These are phyloP conservation scores for Crossaster papposus DNA, from an alignment of 53 echinoderm and acorn worm genomes.

Conservation along the genomic window DNA sequence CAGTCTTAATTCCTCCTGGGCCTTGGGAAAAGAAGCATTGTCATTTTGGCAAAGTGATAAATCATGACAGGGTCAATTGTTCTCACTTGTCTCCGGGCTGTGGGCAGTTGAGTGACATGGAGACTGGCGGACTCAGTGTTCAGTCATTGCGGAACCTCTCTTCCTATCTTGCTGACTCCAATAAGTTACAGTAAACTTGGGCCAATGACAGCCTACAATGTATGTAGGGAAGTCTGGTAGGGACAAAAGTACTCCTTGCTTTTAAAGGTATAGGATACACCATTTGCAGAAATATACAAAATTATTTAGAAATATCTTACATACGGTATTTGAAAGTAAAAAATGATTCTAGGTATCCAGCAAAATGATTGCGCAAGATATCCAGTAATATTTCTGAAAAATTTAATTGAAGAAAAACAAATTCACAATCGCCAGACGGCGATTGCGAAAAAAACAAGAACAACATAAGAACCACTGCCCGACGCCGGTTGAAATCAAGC, in stretches of 20 bases:
- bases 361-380: too few species aligned
- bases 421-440: too few species aligned
- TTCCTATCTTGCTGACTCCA: background rate
- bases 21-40: constrained; percentile 57
- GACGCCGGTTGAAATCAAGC: too few species aligned
- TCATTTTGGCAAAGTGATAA: constrained; percentile 65
- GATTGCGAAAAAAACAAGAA: too few species aligned
- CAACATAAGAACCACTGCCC: too few species aligned
- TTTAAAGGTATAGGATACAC: too few species aligned
- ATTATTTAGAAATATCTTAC: too few species aligned
- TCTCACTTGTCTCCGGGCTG: constrained; percentile 60
- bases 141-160: background rate
- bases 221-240: background rate
- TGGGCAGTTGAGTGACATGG: constrained; percentile 49
- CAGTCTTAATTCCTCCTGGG: constrained; percentile 46
- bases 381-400: too few species aligned
- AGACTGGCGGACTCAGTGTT: constrained; percentile 26
- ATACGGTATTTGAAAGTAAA: too few species aligned
- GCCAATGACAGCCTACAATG: background rate
- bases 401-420: too few species aligned
- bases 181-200: background rate
- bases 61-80: constrained; percentile 58
- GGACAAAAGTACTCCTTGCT: background rate
- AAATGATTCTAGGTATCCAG: too few species aligned
- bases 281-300: too few species aligned